Conservation (phyloP, 1,140 invertebrate genomes). For the Cydia amplana region DNA sequence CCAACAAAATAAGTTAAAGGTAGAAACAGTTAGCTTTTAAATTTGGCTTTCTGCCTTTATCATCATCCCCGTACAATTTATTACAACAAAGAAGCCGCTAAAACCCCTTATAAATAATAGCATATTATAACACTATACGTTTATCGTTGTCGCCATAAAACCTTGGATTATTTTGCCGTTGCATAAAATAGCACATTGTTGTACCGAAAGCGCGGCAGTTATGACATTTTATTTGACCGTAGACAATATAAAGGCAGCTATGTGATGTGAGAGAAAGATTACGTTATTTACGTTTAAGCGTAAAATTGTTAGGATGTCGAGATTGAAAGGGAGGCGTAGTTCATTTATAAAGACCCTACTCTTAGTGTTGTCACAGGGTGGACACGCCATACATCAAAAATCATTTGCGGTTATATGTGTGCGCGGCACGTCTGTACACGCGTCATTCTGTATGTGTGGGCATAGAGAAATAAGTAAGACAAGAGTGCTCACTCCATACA, state of each 20-base stretch:
- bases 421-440: too few species aligned
- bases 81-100: background rate
- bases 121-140: background rate
- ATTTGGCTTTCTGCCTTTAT: too few species aligned
- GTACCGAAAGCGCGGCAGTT: background rate
- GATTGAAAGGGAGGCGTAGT: background rate
- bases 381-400: too few species aligned
- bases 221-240: background rate
- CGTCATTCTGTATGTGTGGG: too few species aligned
- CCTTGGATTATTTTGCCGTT: background rate
- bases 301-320: background rate
- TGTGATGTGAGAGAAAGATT: background rate
- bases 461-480: too few species aligned
- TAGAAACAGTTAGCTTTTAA: too few species aligned
- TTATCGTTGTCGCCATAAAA: constrained; percentile 1
- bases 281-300: constrained; percentile 6
- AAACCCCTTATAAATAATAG: background rate
- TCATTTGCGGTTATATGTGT: too few species aligned
- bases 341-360: too few species aligned
- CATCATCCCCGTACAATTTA: background rate
- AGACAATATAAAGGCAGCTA: background rate
- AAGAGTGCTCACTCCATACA: too few species aligned
- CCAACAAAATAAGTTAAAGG: too few species aligned
- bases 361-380: too few species aligned
- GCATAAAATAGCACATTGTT: constrained; percentile 2